A percentile compares a stretch with the other conserved stretches of the same genome.
These are phyloP conservation scores for Hydrozoanthus tunicans DNA, from an alignment of 64 coral and sea anemone genomes.

Conservation along the genomic window DNA sequence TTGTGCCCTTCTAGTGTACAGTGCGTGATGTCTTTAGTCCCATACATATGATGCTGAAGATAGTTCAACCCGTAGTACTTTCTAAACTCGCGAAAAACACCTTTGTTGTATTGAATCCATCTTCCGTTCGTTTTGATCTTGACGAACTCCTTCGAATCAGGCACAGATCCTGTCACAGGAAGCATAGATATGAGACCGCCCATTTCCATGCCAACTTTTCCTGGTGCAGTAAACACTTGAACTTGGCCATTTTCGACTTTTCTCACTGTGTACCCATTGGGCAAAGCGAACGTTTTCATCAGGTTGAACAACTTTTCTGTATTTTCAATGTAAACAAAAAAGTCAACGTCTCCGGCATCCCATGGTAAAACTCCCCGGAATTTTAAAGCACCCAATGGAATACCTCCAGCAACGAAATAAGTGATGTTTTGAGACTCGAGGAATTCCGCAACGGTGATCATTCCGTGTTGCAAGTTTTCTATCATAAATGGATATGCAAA, in stretches of 20 bases:
- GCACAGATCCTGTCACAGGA: neutral
- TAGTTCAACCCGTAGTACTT: conserved; percentile 10
- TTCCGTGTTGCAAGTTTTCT: conserved; percentile 42
- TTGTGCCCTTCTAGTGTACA: conserved; percentile 40
- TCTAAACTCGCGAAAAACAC: conserved; percentile 20
- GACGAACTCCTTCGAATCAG: conserved; percentile 16
- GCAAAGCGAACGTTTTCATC: neutral
- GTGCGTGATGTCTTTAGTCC: neutral
- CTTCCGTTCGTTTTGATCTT: conserved; percentile 55
- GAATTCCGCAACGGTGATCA: conserved; percentile 17
- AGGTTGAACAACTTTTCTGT: neutral
- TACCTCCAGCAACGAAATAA: conserved; percentile 20
- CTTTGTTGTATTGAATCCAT: conserved; percentile 31
- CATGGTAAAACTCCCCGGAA: conserved; percentile 46
- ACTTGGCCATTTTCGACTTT: neutral
- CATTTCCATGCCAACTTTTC: conserved; percentile 4
- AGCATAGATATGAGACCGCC: conserved; percentile 30
- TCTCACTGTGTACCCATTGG: neutral
- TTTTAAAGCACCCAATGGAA: conserved; percentile 54
- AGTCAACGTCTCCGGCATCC: conserved; percentile 62
- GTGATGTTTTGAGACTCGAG: conserved; percentile 16
- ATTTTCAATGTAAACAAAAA: conserved; percentile 18
- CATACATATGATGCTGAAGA: conserved; percentile 20
- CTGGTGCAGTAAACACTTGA: conserved; percentile 16
- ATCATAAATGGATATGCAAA: conserved; percentile 62